Evolutionary conservation across 2,797 vertebrate genomes (phyloP).

Genomic region (Cyclura pinguis): DNA sequence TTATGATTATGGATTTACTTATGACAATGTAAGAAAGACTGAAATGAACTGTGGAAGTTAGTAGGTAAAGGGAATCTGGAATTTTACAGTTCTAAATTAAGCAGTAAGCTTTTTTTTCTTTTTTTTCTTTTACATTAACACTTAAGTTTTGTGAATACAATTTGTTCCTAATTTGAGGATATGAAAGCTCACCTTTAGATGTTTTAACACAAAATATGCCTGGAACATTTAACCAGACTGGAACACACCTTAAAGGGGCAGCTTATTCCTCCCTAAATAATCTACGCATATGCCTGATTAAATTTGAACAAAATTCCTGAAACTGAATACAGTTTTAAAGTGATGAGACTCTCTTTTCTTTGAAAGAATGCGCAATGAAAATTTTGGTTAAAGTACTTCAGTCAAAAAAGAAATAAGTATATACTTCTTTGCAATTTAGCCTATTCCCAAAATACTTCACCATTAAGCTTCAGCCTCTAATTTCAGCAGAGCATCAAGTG

Average conservation of each 20-base stretch:
- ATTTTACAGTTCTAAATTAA: conserved; percentile 71
- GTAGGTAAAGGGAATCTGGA: conserved; percentile 71
- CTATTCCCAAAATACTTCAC: conserved; percentile 9
- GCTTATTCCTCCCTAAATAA: conserved; percentile 58
- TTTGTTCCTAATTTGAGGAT: conserved; percentile 12
- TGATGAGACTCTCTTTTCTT: not conserved
- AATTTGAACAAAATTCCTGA: conserved; percentile 60
- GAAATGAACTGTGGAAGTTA: conserved; percentile 74
- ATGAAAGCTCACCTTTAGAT: conserved; percentile 47
- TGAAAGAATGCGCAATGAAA: conserved; percentile 33
- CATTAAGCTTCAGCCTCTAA: not conserved
- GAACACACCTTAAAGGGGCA: conserved; percentile 17
- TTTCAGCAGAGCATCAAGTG: conserved; percentile 21
- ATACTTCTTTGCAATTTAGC: not conserved
- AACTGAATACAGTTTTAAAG: conserved; percentile 43
- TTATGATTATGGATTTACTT: conserved; percentile 70
- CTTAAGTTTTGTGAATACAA: conserved; percentile 48
- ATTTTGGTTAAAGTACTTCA: conserved; percentile 31
- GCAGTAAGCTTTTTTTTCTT: conserved; percentile 35
- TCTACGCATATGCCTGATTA: conserved; percentile 42
- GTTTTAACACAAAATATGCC: conserved; percentile 47
- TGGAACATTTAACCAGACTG: conserved; percentile 48
- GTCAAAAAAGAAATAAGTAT: conserved; percentile 29
- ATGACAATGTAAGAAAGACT: conserved; percentile 69
- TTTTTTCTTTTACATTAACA: conserved; percentile 18